These are phyloP conservation scores for Galemys pyrenaicus DNA, from an alignment of 2,113 vertebrate species.

Conservation along the genomic window DNA sequence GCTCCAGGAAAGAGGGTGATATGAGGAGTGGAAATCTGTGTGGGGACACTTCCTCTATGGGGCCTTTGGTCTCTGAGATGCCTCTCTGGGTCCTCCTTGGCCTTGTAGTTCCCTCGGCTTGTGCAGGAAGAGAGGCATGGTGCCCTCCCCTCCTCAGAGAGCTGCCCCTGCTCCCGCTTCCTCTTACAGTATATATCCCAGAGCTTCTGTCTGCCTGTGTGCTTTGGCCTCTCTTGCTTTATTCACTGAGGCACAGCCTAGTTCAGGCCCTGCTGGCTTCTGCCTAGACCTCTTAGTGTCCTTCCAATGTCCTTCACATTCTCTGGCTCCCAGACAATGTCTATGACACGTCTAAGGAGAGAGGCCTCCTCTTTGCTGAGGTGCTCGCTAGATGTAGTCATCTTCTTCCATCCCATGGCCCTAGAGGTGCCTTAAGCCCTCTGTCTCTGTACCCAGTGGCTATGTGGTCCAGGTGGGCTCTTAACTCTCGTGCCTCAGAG, in stretches of 20 bases:
- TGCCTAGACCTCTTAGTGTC: background rate
- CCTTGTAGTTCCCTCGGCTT: background rate
- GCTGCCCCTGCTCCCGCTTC: background rate
- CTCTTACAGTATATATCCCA: too few species aligned
- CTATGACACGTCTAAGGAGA: background rate
- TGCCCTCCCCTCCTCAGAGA: background rate
- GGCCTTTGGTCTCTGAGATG: background rate
- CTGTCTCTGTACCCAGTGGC: background rate
- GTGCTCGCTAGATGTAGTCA: background rate
- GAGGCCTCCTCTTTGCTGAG: background rate
- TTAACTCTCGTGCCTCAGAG: background rate
- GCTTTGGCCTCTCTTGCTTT: background rate
- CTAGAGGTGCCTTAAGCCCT: background rate
- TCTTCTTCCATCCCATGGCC: background rate
- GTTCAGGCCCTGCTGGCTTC: background rate
- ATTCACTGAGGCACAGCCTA: background rate
- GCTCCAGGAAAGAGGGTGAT: background rate
- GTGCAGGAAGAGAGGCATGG: background rate
- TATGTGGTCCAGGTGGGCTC: background rate
- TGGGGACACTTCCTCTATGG: constrained; percentile 35
- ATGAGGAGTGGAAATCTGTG: background rate
- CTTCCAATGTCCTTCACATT: background rate
- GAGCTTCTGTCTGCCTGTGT: background rate
- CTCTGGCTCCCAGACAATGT: background rate
- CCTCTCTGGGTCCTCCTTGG: background rate